phyloP scores from a whole-genome alignment of 1,140 invertebrate species.

The Popillia japonica region DNA sequence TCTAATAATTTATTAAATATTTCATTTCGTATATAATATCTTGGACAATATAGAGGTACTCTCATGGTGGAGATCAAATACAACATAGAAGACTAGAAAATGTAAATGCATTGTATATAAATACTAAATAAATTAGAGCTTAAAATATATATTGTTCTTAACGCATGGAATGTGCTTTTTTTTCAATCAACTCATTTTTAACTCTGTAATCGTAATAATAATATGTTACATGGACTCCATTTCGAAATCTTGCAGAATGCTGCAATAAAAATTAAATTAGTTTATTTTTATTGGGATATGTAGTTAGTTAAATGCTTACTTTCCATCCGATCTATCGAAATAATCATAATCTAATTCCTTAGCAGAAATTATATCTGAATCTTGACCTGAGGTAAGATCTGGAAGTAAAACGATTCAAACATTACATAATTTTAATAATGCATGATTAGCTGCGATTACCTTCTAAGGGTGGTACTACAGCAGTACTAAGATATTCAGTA shows the following conservation, averaged over 20 bases:
- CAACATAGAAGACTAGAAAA: slow-evolving; percentile 38
- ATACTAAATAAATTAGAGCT: slow-evolving; percentile 35
- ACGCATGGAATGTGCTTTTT: slow-evolving; percentile 27
- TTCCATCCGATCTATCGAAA: slow-evolving; percentile 46
- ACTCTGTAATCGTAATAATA: slow-evolving; percentile 20
- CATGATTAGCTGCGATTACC: slow-evolving; percentile 60
- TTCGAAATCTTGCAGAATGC: slow-evolving; percentile 50
- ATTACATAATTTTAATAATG: slow-evolving; percentile 30
- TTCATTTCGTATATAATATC: slow-evolving; percentile 19
- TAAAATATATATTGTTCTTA: slow-evolving; percentile 33
- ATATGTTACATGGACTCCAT: slow-evolving; percentile 49
- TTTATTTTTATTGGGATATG: not conserved
- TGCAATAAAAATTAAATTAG: slow-evolving; percentile 43
- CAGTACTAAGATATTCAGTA: slow-evolving; percentile 75
- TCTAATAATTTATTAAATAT: slow-evolving; percentile 20
- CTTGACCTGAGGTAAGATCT: slow-evolving; percentile 47
- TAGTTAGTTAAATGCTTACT: slow-evolving; percentile 43
- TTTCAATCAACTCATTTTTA: slow-evolving; percentile 19
- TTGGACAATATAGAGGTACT: slow-evolving; percentile 22
- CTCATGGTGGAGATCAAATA: slow-evolving; percentile 25
- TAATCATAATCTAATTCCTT: slow-evolving; percentile 52
- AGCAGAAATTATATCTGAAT: slow-evolving; percentile 49
- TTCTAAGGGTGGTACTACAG: slow-evolving; percentile 70
- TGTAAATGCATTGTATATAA: slow-evolving; percentile 30
- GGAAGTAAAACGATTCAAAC: slow-evolving; percentile 53